These are phyloP conservation scores for Lynx canadensis DNA, from an alignment of 2,113 vertebrate species.

Conservation along the genomic window DNA sequence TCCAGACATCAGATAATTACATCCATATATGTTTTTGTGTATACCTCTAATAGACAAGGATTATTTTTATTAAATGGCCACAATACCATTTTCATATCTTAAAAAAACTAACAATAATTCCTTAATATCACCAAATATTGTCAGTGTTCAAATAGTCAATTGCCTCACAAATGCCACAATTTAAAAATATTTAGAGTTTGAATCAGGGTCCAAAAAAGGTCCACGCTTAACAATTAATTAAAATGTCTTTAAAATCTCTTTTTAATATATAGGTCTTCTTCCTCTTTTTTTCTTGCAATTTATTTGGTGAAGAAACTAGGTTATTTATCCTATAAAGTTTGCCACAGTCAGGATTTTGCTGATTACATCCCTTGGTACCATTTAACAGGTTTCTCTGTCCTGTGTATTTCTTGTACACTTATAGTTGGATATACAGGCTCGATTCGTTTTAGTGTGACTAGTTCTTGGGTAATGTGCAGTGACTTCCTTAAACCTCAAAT, in stretches of 20 bases:
- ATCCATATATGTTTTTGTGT: neutral
- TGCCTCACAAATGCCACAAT: neutral
- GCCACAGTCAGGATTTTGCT: neutral
- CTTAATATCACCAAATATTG: neutral
- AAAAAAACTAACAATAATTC: neutral
- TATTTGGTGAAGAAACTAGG: neutral
- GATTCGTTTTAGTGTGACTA: neutral
- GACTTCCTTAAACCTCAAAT: neutral
- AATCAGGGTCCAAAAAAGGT: neutral
- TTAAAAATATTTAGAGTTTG: neutral
- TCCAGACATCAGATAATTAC: neutral
- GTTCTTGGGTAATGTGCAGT: neutral
- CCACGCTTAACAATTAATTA: neutral
- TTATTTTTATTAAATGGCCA: conserved; percentile 24
- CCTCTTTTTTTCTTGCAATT: neutral
- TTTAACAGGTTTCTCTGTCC: neutral
- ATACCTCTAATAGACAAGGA: neutral
- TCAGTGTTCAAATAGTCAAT: neutral
- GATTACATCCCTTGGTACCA: neutral
- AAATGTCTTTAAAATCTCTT: neutral
- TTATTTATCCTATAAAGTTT: neutral
- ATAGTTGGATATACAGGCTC: neutral
- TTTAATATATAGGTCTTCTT: neutral
- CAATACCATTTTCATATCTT: neutral
- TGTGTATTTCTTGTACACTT: neutral